Base-by-base conservation (phyloP, 1,140 invertebrate genomes). In the Hyphantria cunea region DNA sequence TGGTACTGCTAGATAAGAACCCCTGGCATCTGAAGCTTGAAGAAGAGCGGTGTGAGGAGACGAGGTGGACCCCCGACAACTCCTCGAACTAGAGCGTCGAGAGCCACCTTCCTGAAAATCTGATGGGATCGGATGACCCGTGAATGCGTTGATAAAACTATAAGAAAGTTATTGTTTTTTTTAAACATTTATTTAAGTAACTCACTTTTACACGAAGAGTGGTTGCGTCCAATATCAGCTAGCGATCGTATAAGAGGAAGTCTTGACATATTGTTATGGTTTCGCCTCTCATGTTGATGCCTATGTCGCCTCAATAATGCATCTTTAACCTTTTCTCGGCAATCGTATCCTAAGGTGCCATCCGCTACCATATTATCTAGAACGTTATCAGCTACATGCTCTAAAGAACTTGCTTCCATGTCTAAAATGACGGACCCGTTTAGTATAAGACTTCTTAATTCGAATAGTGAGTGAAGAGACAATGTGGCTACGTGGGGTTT, bases 171-270 rank as follows among this genome's bases (percentile, higher is more conserved):
- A 41, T 32, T 34, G 33, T 17, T 3, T 54, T 69, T 48, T 32
- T 50, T 31, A 9, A 33, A 49, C 17, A 25, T 10, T 32, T 14
- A 42, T 50, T 50, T 25, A 25, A 5, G 48, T 34, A n/a, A 95
- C 96, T 96, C 93, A 97, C 97, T 98, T 94, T 97, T 98, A 47
- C 96, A 97, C 13, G 98, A 97, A 13, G 98, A 99, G 90, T 98
- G 96, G 90, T 98, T 99, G 70, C 96, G 94, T 70, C 98, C 98
- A 78, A 99, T 99, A 80, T 99, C 98, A 13, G 98, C 97, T 66
- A 99, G 92, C 7, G 98, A 99, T 68, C 98, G 93, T 70, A 99
- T 99, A 52, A 99, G 95, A 6, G 98, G 98, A 55, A 99, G 91
- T 63, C 96, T 93, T 31, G 97, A 96, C 92, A 96, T 95, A 52